Conservation (phyloP, 2,113 vertebrate species). For the Fukomys damarensis region DNA sequence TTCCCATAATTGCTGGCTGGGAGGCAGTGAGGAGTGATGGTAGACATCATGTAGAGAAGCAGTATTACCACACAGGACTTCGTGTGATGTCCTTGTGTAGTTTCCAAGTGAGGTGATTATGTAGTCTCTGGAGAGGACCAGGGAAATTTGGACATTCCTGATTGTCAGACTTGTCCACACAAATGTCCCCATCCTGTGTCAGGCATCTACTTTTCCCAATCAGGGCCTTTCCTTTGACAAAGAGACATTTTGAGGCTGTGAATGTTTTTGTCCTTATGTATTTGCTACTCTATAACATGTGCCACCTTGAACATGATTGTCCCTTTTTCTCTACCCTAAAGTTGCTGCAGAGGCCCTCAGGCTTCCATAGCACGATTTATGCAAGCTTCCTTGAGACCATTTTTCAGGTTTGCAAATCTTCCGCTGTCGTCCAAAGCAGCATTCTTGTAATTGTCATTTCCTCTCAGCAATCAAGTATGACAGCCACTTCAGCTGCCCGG, state of each 20-base stretch:
- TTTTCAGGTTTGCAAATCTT: conserved; percentile 2
- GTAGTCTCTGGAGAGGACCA: background rate
- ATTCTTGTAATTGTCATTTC: background rate
- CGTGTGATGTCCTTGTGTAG: background rate
- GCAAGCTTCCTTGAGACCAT: background rate
- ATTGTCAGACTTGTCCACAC: background rate
- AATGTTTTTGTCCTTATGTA: background rate
- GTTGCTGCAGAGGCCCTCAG: background rate
- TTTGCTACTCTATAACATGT: background rate
- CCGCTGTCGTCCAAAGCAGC: conserved; percentile 20
- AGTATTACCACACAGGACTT: background rate
- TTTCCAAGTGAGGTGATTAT: background rate
- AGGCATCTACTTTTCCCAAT: background rate
- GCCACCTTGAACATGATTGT: background rate
- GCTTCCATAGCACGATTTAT: background rate
- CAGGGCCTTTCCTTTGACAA: background rate
- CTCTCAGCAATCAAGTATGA: background rate
- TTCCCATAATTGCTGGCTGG: background rate
- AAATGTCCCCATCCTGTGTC: background rate
- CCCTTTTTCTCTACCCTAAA: background rate
- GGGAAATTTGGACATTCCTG: background rate
- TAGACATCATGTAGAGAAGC: background rate
- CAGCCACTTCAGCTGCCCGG: background rate
- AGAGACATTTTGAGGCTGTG: background rate
- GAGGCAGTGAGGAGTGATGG: background rate